A percentile compares a stretch with the other conserved stretches of the same genome.
phyloP scores from a whole-genome alignment of 2,888 invertebrate genomes.

The Parascotia fuliginaria region DNA sequence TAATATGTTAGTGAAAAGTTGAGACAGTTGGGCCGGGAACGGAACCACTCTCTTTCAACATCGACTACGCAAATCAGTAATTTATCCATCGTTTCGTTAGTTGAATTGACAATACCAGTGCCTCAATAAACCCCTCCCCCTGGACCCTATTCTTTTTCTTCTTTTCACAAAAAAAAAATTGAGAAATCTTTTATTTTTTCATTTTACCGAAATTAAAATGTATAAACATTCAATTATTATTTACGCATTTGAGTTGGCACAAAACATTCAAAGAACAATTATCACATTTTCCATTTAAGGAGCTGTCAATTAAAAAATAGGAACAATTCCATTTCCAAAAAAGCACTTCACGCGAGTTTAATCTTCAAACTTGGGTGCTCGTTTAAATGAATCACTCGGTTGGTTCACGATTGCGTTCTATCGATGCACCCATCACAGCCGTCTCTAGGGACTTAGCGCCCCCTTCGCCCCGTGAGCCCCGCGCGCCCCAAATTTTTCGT shows the following conservation, averaged over 20 bases:
- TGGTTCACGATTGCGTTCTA: conserved; percentile 37
- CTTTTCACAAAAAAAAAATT: too few relatives aligned
- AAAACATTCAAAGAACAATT: neutral
- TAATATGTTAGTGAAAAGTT: too few relatives aligned
- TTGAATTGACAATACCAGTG: too few relatives aligned
- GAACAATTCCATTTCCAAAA: conserved; percentile 5
- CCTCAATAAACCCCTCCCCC: too few relatives aligned
- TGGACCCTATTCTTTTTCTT: too few relatives aligned
- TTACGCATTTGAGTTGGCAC: neutral
- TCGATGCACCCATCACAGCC: conserved; percentile 35
- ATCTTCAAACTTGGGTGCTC: conserved; percentile 36
- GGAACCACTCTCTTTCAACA: too few relatives aligned
- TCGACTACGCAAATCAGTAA: too few relatives aligned
- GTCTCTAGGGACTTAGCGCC: conserved; percentile 15
- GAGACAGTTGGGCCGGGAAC: too few relatives aligned
- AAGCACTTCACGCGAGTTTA: conserved; percentile 24
- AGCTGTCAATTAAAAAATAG: conserved; percentile 8
- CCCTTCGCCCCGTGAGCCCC: conserved; percentile 19
- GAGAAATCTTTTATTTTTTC: too few relatives aligned
- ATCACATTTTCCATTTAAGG: conserved; percentile 2
- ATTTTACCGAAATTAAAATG: too few relatives aligned
- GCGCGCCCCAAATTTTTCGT: conserved; percentile 37
- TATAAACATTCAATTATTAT: too few relatives aligned
- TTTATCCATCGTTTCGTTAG: too few relatives aligned
- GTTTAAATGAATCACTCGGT: conserved; percentile 45